Evolutionary conservation across 2,888 invertebrate genomes (phyloP).

Genomic region (Oxycera nigricornis): DNA sequence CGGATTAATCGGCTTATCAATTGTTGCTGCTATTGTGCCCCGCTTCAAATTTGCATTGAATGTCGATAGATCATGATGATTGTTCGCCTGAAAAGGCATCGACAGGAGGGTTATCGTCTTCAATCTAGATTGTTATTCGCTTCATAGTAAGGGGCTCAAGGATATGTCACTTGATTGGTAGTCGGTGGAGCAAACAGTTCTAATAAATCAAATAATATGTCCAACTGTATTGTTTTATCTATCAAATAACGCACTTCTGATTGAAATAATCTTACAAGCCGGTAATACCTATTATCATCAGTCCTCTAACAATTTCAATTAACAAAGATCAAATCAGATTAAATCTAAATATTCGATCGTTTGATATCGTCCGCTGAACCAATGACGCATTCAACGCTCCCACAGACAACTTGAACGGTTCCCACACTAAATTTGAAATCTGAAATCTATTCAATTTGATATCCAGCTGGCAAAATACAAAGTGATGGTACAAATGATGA

Average conservation of each 20-base stretch:
- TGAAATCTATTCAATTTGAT: conserved; percentile 5
- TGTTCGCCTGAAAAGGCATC: too few relatives aligned
- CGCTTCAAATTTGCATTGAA: neutral
- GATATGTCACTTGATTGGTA: too few relatives aligned
- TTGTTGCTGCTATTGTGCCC: neutral
- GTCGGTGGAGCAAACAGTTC: too few relatives aligned
- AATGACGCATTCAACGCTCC: neutral
- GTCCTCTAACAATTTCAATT: neutral
- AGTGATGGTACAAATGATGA: neutral
- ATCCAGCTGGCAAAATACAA: conserved; percentile 20
- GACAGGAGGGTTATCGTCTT: too few relatives aligned
- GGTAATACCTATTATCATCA: too few relatives aligned
- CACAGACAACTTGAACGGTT: neutral
- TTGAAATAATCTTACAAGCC: too few relatives aligned
- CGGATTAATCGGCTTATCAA: neutral
- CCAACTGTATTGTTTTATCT: too few relatives aligned
- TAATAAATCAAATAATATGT: too few relatives aligned
- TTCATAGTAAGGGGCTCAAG: too few relatives aligned
- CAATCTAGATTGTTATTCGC: too few relatives aligned
- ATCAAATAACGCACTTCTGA: too few relatives aligned
- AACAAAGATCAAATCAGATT: neutral
- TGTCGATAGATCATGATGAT: neutral
- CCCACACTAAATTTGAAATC: neutral
- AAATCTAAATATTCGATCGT: neutral
- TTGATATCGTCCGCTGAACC: neutral